phyloP scores from a whole-genome alignment of 2,797 vertebrate genomes.

The Acanthiza pusilla region DNA sequence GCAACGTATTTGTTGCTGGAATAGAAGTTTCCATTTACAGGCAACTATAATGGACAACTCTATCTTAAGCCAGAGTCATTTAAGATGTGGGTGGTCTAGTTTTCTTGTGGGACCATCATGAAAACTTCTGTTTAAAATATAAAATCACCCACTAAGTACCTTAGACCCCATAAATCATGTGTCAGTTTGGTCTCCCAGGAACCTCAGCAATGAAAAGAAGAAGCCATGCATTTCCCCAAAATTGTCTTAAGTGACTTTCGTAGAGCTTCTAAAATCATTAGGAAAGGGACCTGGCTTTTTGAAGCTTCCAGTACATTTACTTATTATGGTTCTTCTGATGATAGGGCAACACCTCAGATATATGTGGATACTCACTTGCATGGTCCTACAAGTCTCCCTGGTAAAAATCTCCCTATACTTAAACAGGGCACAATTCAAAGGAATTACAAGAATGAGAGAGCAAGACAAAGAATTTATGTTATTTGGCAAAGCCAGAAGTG shows the following conservation, averaged over 20 bases:
- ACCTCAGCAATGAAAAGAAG: not conserved
- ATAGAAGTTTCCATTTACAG: not conserved
- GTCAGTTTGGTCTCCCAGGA: not conserved
- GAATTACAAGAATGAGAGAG: not conserved
- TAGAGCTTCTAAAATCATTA: not conserved
- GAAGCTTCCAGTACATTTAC: not conserved
- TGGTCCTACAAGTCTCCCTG: not conserved
- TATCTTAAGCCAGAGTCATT: not conserved
- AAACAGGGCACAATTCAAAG: not conserved
- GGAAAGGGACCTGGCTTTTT: not conserved
- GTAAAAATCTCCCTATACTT: not conserved
- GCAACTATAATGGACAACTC: not conserved
- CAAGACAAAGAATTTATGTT: not conserved
- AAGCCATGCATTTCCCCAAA: not conserved
- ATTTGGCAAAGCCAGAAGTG: not conserved
- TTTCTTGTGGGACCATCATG: not conserved
- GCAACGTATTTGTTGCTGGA: not conserved
- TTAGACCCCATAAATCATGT: not conserved
- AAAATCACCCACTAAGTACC: not conserved
- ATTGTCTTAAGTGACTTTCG: not conserved
- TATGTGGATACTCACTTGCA: not conserved
- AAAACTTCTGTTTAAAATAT: not conserved
- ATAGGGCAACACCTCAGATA: not conserved
- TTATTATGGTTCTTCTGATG: not conserved
- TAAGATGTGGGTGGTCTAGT: not conserved